phyloP scores from a whole-genome alignment of 2,797 vertebrate genomes.

The Pseudomugil tenellus region DNA sequence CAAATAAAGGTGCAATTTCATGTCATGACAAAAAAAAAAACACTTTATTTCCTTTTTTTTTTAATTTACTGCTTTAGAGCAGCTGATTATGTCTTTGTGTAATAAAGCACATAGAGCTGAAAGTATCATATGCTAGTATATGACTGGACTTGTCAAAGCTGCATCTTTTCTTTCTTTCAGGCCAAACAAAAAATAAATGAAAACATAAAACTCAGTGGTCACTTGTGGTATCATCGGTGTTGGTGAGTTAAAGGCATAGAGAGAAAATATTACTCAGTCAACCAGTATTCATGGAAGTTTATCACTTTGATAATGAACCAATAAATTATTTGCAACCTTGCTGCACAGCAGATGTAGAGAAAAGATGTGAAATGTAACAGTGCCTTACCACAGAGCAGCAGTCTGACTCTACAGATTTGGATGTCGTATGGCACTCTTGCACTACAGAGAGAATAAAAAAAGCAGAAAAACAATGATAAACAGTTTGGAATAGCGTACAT shows the following conservation, averaged over 20 bases:
- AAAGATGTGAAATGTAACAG: not conserved
- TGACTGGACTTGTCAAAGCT: constrained; percentile 13
- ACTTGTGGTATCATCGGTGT: constrained; percentile 5
- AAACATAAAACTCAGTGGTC: constrained; percentile 35
- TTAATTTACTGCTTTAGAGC: not conserved
- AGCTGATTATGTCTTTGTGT: not conserved
- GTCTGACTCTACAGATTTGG: constrained; percentile 76
- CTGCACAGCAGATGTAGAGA: not conserved
- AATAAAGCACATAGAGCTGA: not conserved
- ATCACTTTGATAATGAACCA: not conserved
- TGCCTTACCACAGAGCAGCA: constrained; percentile 77
- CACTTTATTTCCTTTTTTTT: not conserved
- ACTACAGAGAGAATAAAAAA: constrained; percentile 54
- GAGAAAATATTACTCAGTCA: no score
- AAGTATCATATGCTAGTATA: not conserved
- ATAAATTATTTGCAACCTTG: not conserved
- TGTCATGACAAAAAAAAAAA: not conserved
- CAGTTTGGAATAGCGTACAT: not conserved
- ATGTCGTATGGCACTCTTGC: constrained; percentile 73
- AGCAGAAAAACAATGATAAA: not conserved
- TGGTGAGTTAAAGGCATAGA: not conserved
- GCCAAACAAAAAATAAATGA: constrained; percentile 6
- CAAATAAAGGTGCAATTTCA: not conserved
- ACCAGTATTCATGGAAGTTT: no score
- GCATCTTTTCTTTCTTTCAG: not conserved